Evolutionary conservation across 1,140 invertebrate genomes (phyloP), one percentile per base, ranked within the genome.

Genomic region (Drosophila insularis): DNA sequence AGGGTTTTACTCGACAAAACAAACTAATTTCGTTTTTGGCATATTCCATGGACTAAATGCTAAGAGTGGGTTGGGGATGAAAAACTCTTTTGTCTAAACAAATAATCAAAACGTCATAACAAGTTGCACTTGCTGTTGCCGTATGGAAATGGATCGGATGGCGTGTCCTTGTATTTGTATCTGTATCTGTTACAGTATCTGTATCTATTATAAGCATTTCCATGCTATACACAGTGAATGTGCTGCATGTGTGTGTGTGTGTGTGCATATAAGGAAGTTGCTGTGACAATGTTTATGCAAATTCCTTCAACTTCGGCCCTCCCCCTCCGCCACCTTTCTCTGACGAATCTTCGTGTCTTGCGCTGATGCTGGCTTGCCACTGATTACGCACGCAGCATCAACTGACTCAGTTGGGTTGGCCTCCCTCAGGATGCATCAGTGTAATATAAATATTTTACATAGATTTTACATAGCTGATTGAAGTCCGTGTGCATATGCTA

Each of bases 51-150:
- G 27, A 32, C 13, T 14, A 35, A 4, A 8, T 35, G 27, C 4
- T 2, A 5, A 27, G 23, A 13, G 21, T 5, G 27, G 27, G 27
- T 8, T 8, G 54, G 54, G 14, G 23, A 8, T 14, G 23, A 31
- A 35, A 56, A 73, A 82, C 79, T 79, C 81, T 73, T 82, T 82
- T 79, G 75, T 82, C 79, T 73, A 82, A 76, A 87, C 82, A 87
- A 87, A 87, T 87, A 89, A 89, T 87, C 79, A 89, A 87, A 82
- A 87, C 87, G 84, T 86, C 84, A 87, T 86, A 87, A 82, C 74
- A 81, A 78, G 66, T 81, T 68, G 63, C 78, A 55, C 32, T 46
- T 32, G 50, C n/a, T 10, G 68, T 53, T 23, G 27, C 35, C 2
- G 35, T 13, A 50, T 8, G 54, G 17, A 8, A 54, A 32, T 60